Conservation (phyloP, 2,888 invertebrate genomes). For the Epinotia ramella region DNA sequence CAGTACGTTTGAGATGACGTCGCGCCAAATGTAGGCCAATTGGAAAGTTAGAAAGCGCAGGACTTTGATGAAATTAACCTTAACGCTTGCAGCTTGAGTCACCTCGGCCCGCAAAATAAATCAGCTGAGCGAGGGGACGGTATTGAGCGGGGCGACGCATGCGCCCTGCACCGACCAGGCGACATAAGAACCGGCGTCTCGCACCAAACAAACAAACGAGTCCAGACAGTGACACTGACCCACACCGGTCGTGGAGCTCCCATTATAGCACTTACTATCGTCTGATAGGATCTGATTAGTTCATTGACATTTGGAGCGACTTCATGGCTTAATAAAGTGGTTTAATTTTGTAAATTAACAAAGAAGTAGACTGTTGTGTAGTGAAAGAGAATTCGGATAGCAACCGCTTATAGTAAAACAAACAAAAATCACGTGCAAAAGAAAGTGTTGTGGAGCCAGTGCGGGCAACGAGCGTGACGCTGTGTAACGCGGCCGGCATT, state of each 20-base stretch:
- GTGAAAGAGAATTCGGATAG: constrained; percentile 37
- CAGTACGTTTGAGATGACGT: background rate
- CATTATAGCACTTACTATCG: background rate
- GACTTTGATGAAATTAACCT: constrained; percentile 24
- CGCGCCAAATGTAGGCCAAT: background rate
- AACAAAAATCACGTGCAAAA: constrained; percentile 76
- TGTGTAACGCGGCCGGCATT: constrained; percentile 67
- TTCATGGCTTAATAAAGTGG: background rate
- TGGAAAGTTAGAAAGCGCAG: background rate
- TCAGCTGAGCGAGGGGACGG: constrained; percentile 57
- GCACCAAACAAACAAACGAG: constrained; percentile 78
- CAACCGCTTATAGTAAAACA: constrained; percentile 53
- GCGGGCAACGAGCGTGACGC: constrained; percentile 72
- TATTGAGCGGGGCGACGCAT: constrained; percentile 80
- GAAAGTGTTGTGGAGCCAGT: constrained; percentile 74
- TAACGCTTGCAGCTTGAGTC: constrained; percentile 23
- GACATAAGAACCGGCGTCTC: constrained; percentile 62
- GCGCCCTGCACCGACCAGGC: constrained; percentile 62
- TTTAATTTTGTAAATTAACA: constrained; percentile 27
- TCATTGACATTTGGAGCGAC: constrained; percentile 8
- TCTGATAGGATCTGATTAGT: background rate
- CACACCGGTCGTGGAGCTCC: constrained; percentile 57
- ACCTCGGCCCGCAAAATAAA: constrained; percentile 48
- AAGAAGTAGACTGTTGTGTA: background rate
- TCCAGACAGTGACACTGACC: constrained; percentile 73